phyloP scores from a whole-genome alignment of 2,797 vertebrate genomes.

The Pagetopsis macropterus region DNA sequence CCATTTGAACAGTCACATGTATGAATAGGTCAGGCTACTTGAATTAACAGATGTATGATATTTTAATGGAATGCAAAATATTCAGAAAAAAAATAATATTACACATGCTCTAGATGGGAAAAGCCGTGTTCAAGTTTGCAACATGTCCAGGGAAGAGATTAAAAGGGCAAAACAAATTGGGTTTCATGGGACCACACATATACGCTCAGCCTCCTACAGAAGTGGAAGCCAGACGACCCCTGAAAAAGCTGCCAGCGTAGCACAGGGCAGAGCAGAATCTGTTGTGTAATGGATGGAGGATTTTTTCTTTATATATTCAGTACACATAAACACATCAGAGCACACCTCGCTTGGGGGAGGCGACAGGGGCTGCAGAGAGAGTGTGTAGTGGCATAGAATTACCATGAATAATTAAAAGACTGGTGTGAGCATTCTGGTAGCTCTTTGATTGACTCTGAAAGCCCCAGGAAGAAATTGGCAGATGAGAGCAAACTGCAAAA shows the following conservation, averaged over 20 bases:
- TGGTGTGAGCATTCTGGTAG: conserved; percentile 83
- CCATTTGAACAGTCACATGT: conserved; percentile 51
- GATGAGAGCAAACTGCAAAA: conserved; percentile 82
- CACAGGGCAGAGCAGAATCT: conserved; percentile 62
- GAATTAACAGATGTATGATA: conserved; percentile 47
- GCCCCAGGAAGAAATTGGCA: conserved; percentile 81
- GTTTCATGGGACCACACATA: conserved; percentile 66
- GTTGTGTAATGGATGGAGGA: conserved; percentile 73
- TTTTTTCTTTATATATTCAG: conserved; percentile 76
- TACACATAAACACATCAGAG: conserved; percentile 81
- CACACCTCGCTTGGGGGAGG: conserved; percentile 77
- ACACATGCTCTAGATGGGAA: conserved; percentile 40
- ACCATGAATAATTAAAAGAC: conserved; percentile 86
- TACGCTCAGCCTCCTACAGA: conserved; percentile 66
- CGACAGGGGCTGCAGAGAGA: conserved; percentile 72
- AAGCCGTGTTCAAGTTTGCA: conserved; percentile 45
- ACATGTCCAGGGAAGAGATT: conserved; percentile 60
- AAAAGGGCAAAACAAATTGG: conserved; percentile 55
- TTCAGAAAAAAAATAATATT: conserved; percentile 29
- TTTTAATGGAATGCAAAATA: conserved; percentile 47
- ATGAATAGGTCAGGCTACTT: conserved; percentile 43
- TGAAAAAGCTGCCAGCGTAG: conserved; percentile 69
- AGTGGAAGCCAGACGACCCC: conserved; percentile 67
- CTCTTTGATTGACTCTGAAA: conserved; percentile 85
- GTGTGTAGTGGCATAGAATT: conserved; percentile 78